Conservation (phyloP, 2,797 vertebrate species). For the Pseudopleuronectes americanus region DNA sequence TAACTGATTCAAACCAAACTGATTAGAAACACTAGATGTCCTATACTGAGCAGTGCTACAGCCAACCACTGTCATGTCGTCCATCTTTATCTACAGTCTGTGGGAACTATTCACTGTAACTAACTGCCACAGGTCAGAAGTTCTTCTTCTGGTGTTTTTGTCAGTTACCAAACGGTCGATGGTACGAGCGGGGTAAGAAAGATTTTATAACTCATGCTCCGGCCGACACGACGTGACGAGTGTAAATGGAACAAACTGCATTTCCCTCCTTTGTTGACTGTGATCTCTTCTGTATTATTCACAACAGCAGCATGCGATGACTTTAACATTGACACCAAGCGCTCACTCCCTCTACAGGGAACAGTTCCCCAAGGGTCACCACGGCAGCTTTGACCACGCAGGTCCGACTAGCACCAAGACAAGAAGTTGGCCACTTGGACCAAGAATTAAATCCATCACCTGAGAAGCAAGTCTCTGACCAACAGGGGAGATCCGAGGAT, state of each 20-base stretch:
- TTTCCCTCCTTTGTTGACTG: conserved; percentile 50
- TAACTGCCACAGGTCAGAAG: too few species aligned
- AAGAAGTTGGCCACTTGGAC: conserved; percentile 13
- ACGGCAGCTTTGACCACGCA: conserved; percentile 34
- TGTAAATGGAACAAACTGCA: conserved; percentile 1
- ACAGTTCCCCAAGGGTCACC: conserved; percentile 31
- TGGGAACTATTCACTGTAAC: too few species aligned
- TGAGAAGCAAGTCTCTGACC: conserved; percentile 13
- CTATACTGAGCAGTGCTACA: too few species aligned
- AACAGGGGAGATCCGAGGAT: conserved; percentile 16
- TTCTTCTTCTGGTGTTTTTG: too few species aligned
- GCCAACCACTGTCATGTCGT: too few species aligned
- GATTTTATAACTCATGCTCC: too few species aligned
- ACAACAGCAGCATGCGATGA: conserved; percentile 6
- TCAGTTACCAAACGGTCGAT: too few species aligned
- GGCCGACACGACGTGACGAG: not conserved
- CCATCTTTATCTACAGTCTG: too few species aligned
- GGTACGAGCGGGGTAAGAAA: too few species aligned
- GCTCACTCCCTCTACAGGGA: conserved; percentile 62
- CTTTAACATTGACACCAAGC: conserved; percentile 55
- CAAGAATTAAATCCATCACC: conserved; percentile 6
- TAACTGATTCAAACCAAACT: too few species aligned
- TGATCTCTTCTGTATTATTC: conserved; percentile 20
- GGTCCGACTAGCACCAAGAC: conserved; percentile 28
- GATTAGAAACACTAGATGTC: too few species aligned